phyloP scores from a whole-genome alignment of 2,113 vertebrate species.

The Dicentrarchus labrax region DNA sequence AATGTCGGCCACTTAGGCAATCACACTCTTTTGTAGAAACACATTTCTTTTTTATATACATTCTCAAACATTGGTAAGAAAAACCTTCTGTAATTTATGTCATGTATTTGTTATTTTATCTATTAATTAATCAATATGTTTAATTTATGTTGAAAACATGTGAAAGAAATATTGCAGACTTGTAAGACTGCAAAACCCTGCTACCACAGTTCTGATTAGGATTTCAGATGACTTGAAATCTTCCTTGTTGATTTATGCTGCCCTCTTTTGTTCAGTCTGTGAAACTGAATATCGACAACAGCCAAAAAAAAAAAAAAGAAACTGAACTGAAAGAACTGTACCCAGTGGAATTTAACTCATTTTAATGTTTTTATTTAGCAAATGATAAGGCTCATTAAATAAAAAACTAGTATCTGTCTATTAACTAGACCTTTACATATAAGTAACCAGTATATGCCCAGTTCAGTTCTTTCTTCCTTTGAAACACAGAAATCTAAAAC shows the following conservation, averaged over 20 bases:
- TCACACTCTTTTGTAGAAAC: neutral
- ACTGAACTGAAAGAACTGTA: neutral
- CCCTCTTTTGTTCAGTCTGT: slow-evolving; percentile 71
- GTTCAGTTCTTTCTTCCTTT: neutral
- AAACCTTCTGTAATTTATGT: neutral
- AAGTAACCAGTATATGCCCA: no score
- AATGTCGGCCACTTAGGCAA: slow-evolving; percentile 30
- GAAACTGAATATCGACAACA: slow-evolving; percentile 30
- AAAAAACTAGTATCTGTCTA: no score
- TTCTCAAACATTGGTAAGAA: neutral
- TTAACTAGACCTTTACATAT: no score
- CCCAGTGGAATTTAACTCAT: neutral
- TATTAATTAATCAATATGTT: neutral
- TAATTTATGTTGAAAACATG: neutral
- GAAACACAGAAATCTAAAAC: neutral
- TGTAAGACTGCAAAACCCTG: neutral
- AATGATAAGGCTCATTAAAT: no score
- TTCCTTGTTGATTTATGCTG: slow-evolving; percentile 66
- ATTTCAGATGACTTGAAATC: slow-evolving; percentile 16
- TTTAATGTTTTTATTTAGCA: neutral
- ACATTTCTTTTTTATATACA: neutral
- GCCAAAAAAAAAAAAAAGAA: no score
- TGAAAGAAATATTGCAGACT: neutral
- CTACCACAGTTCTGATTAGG: slow-evolving; percentile 1
- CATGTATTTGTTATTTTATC: neutral